phyloP scores from a whole-genome alignment of 1,140 invertebrate species.

The Drosophila funebris region DNA sequence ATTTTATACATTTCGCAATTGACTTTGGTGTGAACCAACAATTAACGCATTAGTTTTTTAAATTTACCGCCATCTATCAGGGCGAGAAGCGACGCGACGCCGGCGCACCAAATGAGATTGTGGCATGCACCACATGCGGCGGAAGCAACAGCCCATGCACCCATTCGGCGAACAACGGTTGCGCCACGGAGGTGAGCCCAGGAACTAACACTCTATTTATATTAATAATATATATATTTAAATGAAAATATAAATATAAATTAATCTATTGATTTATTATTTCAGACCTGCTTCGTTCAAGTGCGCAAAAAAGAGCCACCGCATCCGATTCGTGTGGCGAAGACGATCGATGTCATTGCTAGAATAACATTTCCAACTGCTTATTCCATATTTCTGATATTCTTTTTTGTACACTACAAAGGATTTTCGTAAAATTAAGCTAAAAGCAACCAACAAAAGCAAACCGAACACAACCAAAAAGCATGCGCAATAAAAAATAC shows the following conservation, averaged over 20 bases:
- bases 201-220: neutral
- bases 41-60: constrained; percentile 78
- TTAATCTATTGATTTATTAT: neutral
- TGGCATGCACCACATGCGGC: constrained; percentile 91
- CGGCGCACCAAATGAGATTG: constrained; percentile 90
- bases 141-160: constrained; percentile 90
- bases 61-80: constrained; percentile 85
- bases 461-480: constrained; percentile 14
- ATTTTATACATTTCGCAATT: constrained; percentile 13
- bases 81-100: constrained; percentile 92
- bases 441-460: constrained; percentile 34
- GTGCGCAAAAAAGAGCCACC: constrained; percentile 94
- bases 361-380: constrained; percentile 95
- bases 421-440: constrained; percentile 86
- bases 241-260: too few species aligned
- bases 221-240: neutral
- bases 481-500: constrained; percentile 26
- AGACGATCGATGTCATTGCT: constrained; percentile 97
- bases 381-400: constrained; percentile 95
- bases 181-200: constrained; percentile 90
- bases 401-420: constrained; percentile 97
- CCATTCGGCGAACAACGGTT: constrained; percentile 93
- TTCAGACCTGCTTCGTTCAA: constrained; percentile 89
- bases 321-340: constrained; percentile 95
- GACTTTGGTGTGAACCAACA: constrained; percentile 11